Evolutionary conservation across 2,113 vertebrate species (phyloP).

Genomic region (Kryptolebias marmoratus): DNA sequence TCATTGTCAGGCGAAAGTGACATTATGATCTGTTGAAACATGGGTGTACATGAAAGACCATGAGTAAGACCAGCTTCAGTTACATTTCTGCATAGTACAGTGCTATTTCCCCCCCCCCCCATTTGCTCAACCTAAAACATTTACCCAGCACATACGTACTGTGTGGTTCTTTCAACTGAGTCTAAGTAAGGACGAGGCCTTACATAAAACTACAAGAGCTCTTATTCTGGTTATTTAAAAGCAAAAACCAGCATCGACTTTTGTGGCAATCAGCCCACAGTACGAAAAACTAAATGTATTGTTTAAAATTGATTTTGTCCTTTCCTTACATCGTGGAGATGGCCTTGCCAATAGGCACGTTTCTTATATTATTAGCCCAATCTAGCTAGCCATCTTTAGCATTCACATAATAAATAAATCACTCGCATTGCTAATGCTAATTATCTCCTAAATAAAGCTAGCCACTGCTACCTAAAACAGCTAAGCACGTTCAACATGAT

Average conservation of each 20-base stretch:
- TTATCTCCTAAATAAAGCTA: neutral
- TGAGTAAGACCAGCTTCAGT: neutral
- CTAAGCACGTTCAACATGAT: neutral
- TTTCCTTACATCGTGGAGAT: conserved; percentile 29
- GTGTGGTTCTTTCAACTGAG: neutral
- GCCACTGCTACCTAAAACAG: no score
- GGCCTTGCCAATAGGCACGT: conserved; percentile 18
- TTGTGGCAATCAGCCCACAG: neutral
- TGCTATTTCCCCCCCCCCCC: neutral
- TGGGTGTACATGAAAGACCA: conserved; percentile 1
- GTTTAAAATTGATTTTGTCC: conserved; percentile 32
- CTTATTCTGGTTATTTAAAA: conserved; percentile 27
- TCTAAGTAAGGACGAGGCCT: neutral
- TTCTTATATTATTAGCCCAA: conserved; percentile 22
- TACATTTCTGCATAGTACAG: neutral
- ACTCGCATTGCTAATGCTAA: conserved; percentile 24
- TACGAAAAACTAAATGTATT: conserved; percentile 14
- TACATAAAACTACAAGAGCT: neutral
- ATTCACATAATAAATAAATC: conserved; percentile 27
- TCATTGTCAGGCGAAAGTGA: conserved; percentile 91
- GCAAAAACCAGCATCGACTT: neutral
- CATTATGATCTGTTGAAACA: conserved; percentile 85
- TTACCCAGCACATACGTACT: neutral
- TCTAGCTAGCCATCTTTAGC: conserved; percentile 44
- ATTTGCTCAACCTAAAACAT: neutral